Evolutionary conservation across 2,113 vertebrate genomes (phyloP), one percentile per base, ranked within the genome.

Genomic region (Chamaea fasciata): DNA sequence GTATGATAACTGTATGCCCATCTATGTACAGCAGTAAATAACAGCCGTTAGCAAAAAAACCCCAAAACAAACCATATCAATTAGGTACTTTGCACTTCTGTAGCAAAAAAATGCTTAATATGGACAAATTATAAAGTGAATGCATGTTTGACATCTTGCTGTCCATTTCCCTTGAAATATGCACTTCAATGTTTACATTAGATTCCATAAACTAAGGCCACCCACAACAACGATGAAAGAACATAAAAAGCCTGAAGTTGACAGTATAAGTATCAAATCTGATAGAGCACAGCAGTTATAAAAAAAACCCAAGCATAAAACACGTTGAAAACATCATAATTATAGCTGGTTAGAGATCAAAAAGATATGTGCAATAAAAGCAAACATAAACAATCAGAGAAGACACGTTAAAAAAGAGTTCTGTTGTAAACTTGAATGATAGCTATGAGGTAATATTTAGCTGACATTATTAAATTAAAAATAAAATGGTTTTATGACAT

Each of bases 321-420:
- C 78, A 86, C 94, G 91, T 87, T 95, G 94, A 96, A 96, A 97
- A 96, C 88, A 90, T 96, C 67, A 47, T 93, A 97, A 97, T 96
- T 96, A 95, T 94, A 95, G 81, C 71, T 97, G 81, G 78, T 96
- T 95, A 95, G 71, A 96, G 91, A 97, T 95, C 91, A 97, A 97
- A 97, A 94, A 85, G 80, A 60, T 67, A 67, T 31, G 47, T 83
- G 90, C 69, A 94, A 91, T 93, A 95, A 97, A 96, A 95, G 64
- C 68, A 95, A 95, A 83, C 59, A 62, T 92, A 95, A 95, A 67
- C 83, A 95, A 89, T 94, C 79, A 68, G 83, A 92, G 80, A 90
- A 96, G 80, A 85, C 49, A 91, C 41, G 50, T 89, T 85, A 79
- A 89, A 89, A 82, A 63, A 73, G 18, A 83, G 49, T 87, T 92